Conservation (phyloP, 2,113 vertebrate genomes). For the Pelusios castaneus region DNA sequence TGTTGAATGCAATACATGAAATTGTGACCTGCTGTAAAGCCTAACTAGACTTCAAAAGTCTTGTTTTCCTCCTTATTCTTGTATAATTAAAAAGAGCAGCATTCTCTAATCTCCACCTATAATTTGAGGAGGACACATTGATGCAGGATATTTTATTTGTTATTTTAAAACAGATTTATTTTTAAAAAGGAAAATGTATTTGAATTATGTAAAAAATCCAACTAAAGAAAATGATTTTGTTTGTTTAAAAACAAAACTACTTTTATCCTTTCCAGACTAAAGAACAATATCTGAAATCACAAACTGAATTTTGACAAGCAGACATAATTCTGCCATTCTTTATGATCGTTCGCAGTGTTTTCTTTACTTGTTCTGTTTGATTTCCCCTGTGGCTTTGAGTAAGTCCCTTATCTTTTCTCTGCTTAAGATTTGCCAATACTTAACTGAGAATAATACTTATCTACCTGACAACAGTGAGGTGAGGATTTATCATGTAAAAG, state of each 20-base stretch:
- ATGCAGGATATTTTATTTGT: neutral
- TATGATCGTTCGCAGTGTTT: neutral
- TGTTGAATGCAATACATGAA: neutral
- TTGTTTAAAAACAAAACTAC: neutral
- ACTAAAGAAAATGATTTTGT: neutral
- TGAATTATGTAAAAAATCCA: neutral
- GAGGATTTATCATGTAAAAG: neutral
- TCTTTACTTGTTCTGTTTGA: neutral
- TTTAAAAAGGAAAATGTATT: neutral
- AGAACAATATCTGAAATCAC: neutral
- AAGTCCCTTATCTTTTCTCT: neutral
- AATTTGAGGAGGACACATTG: neutral
- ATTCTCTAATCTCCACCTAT: neutral
- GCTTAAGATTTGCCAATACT: neutral
- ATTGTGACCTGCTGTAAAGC: neutral
- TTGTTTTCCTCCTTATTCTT: neutral
- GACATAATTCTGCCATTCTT: neutral
- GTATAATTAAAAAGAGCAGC: neutral
- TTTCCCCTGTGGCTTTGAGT: neutral
- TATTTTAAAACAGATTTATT: neutral
- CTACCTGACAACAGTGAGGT: neutral
- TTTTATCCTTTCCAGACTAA: neutral
- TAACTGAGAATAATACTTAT: neutral
- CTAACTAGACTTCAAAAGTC: neutral
- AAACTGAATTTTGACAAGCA: neutral